These are phyloP conservation scores for Paratilapia polleni DNA, from an alignment of 2,113 vertebrate genomes.

Conservation along the genomic window DNA sequence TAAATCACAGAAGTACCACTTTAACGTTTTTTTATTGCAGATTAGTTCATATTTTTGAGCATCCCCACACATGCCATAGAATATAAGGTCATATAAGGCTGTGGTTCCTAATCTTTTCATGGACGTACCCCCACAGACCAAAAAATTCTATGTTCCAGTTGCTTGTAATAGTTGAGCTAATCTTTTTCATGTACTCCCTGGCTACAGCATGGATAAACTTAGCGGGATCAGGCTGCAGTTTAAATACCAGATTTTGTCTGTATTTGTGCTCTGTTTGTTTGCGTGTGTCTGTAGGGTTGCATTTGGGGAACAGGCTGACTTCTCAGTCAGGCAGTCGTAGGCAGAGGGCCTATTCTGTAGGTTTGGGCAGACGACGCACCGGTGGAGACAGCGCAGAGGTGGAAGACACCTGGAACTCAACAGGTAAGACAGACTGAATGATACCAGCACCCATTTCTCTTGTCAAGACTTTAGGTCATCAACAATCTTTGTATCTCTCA, in stretches of 20 bases:
- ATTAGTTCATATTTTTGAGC: background rate
- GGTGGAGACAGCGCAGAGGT: conserved; percentile 74
- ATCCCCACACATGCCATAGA: background rate
- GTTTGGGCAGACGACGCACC: conserved; percentile 71
- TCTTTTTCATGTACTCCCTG: too few species aligned
- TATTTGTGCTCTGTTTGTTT: background rate
- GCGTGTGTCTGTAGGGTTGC: conserved; percentile 67
- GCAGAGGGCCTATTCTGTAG: conserved; percentile 69
- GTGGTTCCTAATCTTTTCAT: too few species aligned
- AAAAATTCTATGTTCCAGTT: too few species aligned
- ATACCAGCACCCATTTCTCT: background rate
- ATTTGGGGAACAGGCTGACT: conserved; percentile 53
- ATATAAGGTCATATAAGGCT: too few species aligned
- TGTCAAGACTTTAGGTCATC: conserved; percentile 49
- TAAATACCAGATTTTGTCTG: background rate
- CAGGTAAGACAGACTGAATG: conserved; percentile 74
- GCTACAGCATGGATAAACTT: too few species aligned
- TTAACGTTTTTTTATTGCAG: background rate
- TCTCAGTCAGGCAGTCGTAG: conserved; percentile 61
- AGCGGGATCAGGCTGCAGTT: background rate
- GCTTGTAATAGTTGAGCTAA: too few species aligned
- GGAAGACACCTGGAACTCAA: conserved; percentile 66
- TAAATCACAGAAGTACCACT: background rate
- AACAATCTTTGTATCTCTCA: conserved; percentile 72
- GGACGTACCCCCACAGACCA: too few species aligned